A percentile compares a stretch with the other conserved stretches of the same genome.
Evolutionary conservation across 2,888 invertebrate genomes (phyloP).

Genomic region (Chymomyza fuscimana): DNA sequence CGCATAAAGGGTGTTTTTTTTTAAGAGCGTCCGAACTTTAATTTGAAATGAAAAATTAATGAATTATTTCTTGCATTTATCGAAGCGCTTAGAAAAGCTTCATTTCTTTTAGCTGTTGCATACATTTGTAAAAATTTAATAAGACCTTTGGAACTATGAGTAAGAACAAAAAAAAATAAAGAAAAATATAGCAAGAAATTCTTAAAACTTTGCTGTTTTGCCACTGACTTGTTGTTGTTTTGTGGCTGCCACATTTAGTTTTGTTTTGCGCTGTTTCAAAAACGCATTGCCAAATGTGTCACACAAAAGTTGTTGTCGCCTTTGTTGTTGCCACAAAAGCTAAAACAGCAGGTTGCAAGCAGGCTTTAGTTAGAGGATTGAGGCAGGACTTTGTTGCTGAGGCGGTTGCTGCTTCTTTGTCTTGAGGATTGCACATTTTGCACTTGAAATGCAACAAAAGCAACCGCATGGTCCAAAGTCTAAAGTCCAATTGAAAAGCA

Average conservation of each 20-base stretch:
- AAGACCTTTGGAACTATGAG: no score
- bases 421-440: slow-evolving; percentile 63
- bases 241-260: slow-evolving; percentile 68
- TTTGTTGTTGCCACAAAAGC: slow-evolving; percentile 26
- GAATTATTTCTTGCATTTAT: no score
- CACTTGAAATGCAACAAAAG: slow-evolving; percentile 63
- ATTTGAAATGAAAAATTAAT: no score
- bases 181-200: not conserved
- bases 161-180: no score
- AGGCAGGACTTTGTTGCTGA: not conserved
- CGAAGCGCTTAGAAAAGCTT: no score
- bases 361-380: not conserved
- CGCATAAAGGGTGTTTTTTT: no score
- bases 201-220: slow-evolving; percentile 31
- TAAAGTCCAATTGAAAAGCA: not conserved
- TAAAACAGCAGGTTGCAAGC: slow-evolving; percentile 1
- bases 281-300: slow-evolving; percentile 70
- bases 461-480: slow-evolving; percentile 15
- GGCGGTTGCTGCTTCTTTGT: slow-evolving; percentile 49
- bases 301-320: slow-evolving; percentile 51
- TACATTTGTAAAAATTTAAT: no score
- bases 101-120: no score
- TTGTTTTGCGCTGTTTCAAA: slow-evolving; percentile 63
- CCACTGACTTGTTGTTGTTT: slow-evolving; percentile 47
- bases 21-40: no score